phyloP scores from a whole-genome alignment of 1,140 invertebrate genomes.

The Cydia amplana region DNA sequence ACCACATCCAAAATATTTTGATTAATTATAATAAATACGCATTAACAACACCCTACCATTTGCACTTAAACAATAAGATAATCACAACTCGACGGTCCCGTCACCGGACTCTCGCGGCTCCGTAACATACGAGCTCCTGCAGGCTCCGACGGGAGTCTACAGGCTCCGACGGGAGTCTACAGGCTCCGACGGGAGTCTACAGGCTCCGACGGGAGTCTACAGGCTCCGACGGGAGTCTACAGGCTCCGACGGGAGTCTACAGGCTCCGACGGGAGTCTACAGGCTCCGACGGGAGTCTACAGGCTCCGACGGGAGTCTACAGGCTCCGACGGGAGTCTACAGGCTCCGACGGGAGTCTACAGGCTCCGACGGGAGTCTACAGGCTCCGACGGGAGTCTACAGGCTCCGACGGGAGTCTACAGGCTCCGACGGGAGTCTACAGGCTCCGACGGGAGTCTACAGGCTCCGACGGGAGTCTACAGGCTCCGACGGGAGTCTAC shows the following conservation, averaged over 20 bases:
- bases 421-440: background rate
- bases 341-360: background rate
- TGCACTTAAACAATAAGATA: slow-evolving; percentile 1
- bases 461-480: background rate
- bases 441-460: background rate
- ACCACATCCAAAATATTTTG: background rate
- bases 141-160: background rate
- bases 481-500: background rate
- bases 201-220: background rate
- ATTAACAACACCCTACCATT: slow-evolving; percentile 16
- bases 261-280: background rate
- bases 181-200: background rate
- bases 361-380: background rate
- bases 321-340: background rate
- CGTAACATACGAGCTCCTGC: background rate
- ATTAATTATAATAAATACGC: slow-evolving; percentile 29
- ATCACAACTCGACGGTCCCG: background rate
- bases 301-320: background rate
- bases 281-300: background rate
- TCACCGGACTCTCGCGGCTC: no score
- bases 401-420: background rate
- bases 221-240: background rate
- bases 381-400: background rate
- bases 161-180: no score
- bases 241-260: background rate